Evolutionary conservation across 2,797 vertebrate genomes (phyloP).

Genomic region (Phataginus tricuspis): DNA sequence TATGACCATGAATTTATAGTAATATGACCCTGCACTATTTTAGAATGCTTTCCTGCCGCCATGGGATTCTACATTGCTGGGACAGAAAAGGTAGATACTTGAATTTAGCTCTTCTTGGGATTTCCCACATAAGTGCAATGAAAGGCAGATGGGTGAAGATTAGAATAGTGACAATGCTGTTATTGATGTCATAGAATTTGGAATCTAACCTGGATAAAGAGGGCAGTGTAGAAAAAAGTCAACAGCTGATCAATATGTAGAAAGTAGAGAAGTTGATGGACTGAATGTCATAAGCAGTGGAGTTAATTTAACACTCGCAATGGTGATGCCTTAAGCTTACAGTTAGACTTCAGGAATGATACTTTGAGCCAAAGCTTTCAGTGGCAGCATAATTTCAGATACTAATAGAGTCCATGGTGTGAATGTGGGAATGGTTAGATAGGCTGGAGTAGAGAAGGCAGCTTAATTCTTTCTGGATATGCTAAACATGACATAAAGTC

Average conservation of each 20-base stretch:
- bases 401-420: neutral
- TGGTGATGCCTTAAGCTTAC: neutral
- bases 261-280: neutral
- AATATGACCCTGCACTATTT: neutral
- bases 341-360: slow-evolving; percentile 6
- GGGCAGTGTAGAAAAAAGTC: neutral
- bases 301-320: neutral
- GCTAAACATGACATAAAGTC: neutral
- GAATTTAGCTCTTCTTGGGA: neutral
- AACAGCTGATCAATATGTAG: neutral
- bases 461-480: neutral
- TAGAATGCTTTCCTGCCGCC: neutral
- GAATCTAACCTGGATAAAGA: slow-evolving; percentile 15
- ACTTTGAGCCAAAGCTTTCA: slow-evolving; percentile 13
- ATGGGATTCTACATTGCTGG: neutral
- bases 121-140: slow-evolving; percentile 7
- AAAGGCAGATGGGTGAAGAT: neutral
- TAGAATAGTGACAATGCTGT: neutral
- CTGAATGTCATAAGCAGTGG: neutral
- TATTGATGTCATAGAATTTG: neutral
- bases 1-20: slow-evolving; percentile 12
- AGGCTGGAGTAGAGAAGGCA: neutral
- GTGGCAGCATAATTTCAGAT: neutral
- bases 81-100: neutral
- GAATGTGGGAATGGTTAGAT: neutral